A percentile compares a stretch with the other conserved stretches of the same genome.
Evolutionary conservation across 2,113 vertebrate genomes (phyloP).

Genomic region (Tauraco erythrolophus): DNA sequence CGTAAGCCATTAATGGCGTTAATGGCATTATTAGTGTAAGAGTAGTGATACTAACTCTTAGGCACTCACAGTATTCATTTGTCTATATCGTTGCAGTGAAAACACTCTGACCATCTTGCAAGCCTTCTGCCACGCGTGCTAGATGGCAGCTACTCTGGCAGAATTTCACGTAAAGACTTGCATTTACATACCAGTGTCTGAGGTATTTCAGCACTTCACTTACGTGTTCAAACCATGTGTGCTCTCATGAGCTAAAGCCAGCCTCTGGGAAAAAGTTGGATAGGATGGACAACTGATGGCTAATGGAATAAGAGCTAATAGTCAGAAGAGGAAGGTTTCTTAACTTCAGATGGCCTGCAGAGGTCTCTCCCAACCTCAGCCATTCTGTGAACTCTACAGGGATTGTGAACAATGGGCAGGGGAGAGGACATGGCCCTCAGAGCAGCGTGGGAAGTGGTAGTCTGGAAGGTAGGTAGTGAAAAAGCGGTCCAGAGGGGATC

Average conservation of each 20-base stretch:
- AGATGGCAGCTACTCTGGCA: neutral
- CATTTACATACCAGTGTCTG: neutral
- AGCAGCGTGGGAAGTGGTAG: neutral
- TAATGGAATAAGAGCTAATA: neutral
- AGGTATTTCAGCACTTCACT: neutral
- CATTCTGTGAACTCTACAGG: neutral
- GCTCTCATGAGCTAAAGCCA: neutral
- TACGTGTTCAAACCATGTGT: neutral
- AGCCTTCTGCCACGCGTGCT: neutral
- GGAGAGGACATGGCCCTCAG: neutral
- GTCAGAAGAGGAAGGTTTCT: neutral
- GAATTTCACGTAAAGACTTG: neutral
- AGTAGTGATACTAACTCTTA: neutral
- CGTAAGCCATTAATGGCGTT: neutral
- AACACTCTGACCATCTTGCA: neutral
- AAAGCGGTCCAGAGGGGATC: neutral
- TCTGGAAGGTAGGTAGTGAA: neutral
- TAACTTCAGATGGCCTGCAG: neutral
- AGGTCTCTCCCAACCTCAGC: neutral
- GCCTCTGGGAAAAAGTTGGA: neutral
- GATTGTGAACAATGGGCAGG: fast-evolving
- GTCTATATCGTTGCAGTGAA: neutral
- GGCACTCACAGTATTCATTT: neutral
- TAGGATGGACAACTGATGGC: neutral
- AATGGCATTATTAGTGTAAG: neutral